These are phyloP conservation scores for Bubo scandiacus DNA, from an alignment of 2,113 vertebrate species.

Conservation along the genomic window DNA sequence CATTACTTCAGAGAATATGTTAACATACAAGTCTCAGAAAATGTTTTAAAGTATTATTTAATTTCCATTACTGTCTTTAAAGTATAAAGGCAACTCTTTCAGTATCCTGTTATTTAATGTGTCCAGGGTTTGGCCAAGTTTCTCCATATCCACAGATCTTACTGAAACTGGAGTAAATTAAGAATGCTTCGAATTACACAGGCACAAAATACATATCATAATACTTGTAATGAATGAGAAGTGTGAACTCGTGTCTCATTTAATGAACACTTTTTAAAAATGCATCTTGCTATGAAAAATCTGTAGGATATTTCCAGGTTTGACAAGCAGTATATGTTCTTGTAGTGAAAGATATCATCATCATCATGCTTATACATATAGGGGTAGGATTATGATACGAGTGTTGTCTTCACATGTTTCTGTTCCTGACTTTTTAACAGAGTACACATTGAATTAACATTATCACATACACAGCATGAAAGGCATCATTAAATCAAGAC, in stretches of 20 bases:
- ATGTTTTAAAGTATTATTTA: background rate
- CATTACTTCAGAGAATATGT: background rate
- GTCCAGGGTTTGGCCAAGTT: background rate
- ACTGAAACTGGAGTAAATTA: background rate
- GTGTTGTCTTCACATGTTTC: background rate
- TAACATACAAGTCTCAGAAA: background rate
- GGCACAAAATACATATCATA: background rate
- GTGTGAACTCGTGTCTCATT: background rate
- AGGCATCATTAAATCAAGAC: conserved; percentile 1
- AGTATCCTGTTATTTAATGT: background rate
- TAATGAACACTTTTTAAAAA: background rate
- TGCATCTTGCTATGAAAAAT: background rate
- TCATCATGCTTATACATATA: background rate
- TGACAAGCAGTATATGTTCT: background rate
- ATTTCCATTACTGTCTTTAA: background rate
- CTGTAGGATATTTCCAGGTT: background rate
- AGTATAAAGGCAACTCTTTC: background rate
- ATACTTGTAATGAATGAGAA: background rate
- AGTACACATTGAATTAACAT: background rate
- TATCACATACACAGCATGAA: background rate
- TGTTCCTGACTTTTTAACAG: background rate
- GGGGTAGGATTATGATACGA: background rate
- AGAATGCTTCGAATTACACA: background rate
- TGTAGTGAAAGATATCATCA: background rate
- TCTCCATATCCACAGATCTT: background rate